Evolutionary conservation across 2,888 invertebrate species (phyloP).

Genomic region (Campoplex nolae): DNA sequence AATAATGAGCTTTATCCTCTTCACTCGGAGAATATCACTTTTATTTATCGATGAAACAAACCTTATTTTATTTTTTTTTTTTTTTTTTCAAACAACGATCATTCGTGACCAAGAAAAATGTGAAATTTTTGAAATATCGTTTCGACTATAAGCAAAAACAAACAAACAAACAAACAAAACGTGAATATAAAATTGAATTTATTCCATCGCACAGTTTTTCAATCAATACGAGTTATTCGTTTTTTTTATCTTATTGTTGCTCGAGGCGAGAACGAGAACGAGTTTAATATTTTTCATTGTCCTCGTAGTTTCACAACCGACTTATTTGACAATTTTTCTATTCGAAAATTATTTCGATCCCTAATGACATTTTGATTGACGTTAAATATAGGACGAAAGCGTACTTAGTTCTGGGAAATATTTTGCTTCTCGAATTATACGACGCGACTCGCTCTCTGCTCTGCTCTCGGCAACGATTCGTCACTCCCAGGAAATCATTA

Average conservation of each 20-base stretch:
- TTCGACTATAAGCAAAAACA: background rate
- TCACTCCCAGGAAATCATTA: conserved; percentile 16
- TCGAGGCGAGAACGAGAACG: background rate
- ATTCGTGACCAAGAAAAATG: background rate
- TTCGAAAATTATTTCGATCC: background rate
- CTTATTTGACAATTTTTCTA: background rate
- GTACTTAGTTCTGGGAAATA: background rate
- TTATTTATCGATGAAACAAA: conserved; percentile 6
- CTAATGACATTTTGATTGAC: conserved; percentile 35
- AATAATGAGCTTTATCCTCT: conserved; percentile 1
- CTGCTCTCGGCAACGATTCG: background rate
- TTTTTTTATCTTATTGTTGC: background rate
- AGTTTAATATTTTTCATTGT: background rate
- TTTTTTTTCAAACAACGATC: background rate
- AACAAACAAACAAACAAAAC: background rate
- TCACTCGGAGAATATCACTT: background rate
- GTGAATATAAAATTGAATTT: background rate
- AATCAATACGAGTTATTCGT: background rate
- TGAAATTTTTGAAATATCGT: conserved; percentile 1
- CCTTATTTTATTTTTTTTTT: background rate
- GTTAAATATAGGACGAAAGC: background rate
- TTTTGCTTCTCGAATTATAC: background rate
- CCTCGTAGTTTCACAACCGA: no score
- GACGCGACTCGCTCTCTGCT: no score
- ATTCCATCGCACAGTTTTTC: background rate